These are phyloP conservation scores for Ypsolopha sequella DNA, from an alignment of 2,888 invertebrate species.

Conservation along the genomic window DNA sequence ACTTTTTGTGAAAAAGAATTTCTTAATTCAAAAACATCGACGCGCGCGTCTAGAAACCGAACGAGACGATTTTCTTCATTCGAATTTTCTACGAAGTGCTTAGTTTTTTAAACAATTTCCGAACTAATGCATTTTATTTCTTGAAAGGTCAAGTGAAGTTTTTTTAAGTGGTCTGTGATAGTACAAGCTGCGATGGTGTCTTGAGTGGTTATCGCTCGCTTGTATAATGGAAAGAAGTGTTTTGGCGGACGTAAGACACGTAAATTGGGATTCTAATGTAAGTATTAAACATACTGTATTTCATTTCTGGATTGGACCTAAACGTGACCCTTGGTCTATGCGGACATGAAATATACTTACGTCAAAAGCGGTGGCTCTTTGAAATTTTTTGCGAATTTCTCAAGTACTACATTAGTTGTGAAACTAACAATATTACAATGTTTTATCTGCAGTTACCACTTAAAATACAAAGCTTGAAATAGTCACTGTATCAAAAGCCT, in stretches of 20 bases:
- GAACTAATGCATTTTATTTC: constrained; percentile 17
- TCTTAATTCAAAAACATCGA: constrained; percentile 33
- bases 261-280: constrained; percentile 61
- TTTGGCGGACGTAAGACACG: constrained; percentile 51
- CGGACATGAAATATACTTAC: too few species aligned
- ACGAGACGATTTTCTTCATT: constrained; percentile 30
- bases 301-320: too few species aligned
- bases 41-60: constrained; percentile 35
- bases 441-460: too few species aligned
- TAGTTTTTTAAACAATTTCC: constrained; percentile 20
- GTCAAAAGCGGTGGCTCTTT: too few species aligned
- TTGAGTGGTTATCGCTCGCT: constrained; percentile 30
- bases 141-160: background rate
- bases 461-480: too few species aligned
- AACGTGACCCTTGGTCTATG: too few species aligned
- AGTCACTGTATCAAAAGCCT: too few species aligned
- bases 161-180: constrained; percentile 11
- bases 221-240: constrained; percentile 61
- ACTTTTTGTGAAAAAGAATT: constrained; percentile 45
- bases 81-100: background rate
- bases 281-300: constrained; percentile 21
- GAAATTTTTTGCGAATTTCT: too few species aligned
- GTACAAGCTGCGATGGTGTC: constrained; percentile 31
- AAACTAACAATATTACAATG: too few species aligned
- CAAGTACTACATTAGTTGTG: too few species aligned